A percentile compares a stretch with the other conserved stretches of the same genome.
Conservation (phyloP, 2,888 invertebrate species). For the Meiosimyza decipiens region DNA sequence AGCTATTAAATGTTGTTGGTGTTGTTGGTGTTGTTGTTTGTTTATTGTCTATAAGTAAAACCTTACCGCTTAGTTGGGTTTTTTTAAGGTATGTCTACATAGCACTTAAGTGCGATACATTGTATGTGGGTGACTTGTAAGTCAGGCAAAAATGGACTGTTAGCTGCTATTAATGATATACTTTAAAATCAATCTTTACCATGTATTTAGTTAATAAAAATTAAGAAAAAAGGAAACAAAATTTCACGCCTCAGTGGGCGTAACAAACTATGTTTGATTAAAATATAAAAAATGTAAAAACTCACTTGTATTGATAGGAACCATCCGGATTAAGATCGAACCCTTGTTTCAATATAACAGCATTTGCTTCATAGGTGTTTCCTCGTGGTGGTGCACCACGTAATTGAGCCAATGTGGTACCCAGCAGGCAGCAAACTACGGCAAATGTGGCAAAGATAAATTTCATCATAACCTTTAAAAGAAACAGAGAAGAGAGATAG, state of each 20-base stretch:
- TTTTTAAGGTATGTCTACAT: too few relatives aligned
- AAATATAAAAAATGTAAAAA: slow-evolving; percentile 27
- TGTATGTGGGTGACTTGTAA: background rate
- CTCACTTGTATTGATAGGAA: slow-evolving; percentile 69
- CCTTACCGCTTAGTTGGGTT: background rate
- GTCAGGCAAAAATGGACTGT: too few relatives aligned
- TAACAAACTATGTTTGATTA: too few relatives aligned
- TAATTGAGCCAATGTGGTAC: slow-evolving; percentile 58
- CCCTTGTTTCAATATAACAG: slow-evolving; percentile 68
- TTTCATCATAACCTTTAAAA: slow-evolving; percentile 62
- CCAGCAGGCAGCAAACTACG: slow-evolving; percentile 53
- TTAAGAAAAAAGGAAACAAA: too few relatives aligned
- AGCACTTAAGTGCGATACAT: background rate
- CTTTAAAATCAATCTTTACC: too few relatives aligned
- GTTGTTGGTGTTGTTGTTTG: too few relatives aligned
- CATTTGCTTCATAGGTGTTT: slow-evolving; percentile 63
- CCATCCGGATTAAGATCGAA: slow-evolving; percentile 69
- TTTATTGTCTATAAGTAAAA: background rate
- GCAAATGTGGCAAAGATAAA: slow-evolving; percentile 58
- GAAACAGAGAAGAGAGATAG: background rate
- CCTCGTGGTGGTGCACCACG: slow-evolving; percentile 60
- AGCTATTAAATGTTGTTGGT: background rate
- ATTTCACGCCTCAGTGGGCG: too few relatives aligned
- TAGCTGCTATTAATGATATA: too few relatives aligned
- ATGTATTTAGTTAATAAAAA: too few relatives aligned